Evolutionary conservation across 1,140 invertebrate genomes (phyloP), one percentile per base, ranked within the genome.

Genomic region (Batillaria attramentaria): DNA sequence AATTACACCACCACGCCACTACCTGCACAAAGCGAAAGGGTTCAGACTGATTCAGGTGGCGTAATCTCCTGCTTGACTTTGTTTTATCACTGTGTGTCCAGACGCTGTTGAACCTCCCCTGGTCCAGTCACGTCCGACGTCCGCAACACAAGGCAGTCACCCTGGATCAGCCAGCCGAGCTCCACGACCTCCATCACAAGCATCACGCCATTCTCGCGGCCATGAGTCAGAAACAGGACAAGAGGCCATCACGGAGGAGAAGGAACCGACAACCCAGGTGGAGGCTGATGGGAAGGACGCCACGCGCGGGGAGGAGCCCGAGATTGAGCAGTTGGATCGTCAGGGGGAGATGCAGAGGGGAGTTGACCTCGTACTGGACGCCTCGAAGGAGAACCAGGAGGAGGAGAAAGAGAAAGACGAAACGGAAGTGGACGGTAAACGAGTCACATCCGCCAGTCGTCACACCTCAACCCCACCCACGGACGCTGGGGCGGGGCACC

Each of bases 291-390:
- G 33, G 46, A 39, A 37, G 18, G 16, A 66, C 16, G 78, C 41
- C 18, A n/a, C 72, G 0, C 6, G 68, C 3, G 74, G 68, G 4
- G n/a, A 69, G 3, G 73, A 80, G n/a, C 73, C 79, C 3, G 50
- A n/a, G 33, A 57, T 57, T 18, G 79, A 80, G 68, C 62, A 77
- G 54, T 54, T 70, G 33, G 43, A 70, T 37, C 65, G 68, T 18
- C 68, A 77, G 33, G 65, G 50, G 5, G 79, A 77, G 39, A 42
- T 42, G 5, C 79, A 80, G 46, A 57, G 79, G n/a, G 79, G 68
- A 20, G 46, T 50, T 16, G 79, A 80, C 33, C 39, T 28, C 1
- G 73, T 41, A 13, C 39, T 62, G 43, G 68, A 54, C 28, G 68
- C 60, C 10, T 72, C 41, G n/a, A 60, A 75, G 35, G 50, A 75